These are phyloP conservation scores for Lucilia sericata DNA, from an alignment of 1,140 invertebrate genomes.

Conservation along the genomic window DNA sequence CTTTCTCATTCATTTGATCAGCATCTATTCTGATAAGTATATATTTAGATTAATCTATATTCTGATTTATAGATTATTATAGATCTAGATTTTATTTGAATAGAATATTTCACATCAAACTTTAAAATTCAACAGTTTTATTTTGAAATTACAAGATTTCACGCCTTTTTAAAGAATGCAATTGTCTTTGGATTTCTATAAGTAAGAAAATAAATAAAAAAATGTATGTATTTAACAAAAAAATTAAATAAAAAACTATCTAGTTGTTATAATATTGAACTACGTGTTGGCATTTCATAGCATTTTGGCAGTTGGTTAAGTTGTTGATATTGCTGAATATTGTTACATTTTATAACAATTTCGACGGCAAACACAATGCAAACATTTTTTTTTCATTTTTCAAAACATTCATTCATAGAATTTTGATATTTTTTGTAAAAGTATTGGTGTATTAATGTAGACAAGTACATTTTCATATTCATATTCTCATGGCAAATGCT, in stretches of 20 bases:
- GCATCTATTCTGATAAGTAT: too few species aligned
- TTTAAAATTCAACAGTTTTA: too few species aligned
- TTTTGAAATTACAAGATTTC: neutral
- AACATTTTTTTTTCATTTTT: neutral
- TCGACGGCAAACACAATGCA: neutral
- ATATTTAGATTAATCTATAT: too few species aligned
- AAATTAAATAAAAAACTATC: neutral
- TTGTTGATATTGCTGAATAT: constrained; percentile 9
- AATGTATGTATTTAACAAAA: neutral
- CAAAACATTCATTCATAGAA: neutral
- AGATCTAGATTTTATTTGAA: too few species aligned
- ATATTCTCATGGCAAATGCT: constrained; percentile 25
- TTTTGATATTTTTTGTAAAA: constrained; percentile 2
- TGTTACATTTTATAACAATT: neutral
- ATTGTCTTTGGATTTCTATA: constrained; percentile 7
- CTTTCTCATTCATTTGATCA: too few species aligned
- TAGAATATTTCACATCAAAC: too few species aligned
- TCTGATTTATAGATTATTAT: too few species aligned
- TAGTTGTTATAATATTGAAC: constrained; percentile 11
- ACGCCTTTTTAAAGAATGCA: constrained; percentile 36
- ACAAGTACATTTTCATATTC: neutral
- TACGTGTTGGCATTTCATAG: constrained; percentile 26
- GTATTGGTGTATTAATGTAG: neutral
- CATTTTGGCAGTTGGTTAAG: constrained; percentile 20
- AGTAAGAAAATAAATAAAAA: neutral